Evolutionary conservation across 2,888 invertebrate species (phyloP).

Genomic region (Drosophila robusta): DNA sequence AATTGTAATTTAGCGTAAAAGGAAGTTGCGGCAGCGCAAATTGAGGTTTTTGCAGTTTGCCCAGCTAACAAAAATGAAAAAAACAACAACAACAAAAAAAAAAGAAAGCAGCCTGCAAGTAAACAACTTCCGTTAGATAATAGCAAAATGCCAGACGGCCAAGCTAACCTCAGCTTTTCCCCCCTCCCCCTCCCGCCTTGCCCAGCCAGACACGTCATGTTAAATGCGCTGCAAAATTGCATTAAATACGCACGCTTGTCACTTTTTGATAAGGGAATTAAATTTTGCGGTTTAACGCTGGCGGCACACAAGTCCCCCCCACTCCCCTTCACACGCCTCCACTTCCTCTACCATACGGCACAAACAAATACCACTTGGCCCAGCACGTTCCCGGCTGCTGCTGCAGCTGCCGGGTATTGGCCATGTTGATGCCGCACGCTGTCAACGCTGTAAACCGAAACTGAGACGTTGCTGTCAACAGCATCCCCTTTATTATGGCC

Average conservation of each 20-base stretch:
- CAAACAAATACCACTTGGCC: slow-evolving; percentile 8
- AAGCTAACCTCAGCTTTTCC: slow-evolving; percentile 29
- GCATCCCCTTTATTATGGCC: slow-evolving; percentile 37
- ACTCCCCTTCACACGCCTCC: not conserved
- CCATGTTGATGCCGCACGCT: slow-evolving; percentile 71
- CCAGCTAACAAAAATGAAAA: slow-evolving; percentile 11
- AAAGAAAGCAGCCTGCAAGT: slow-evolving; percentile 57
- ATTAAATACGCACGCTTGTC: slow-evolving; percentile 85
- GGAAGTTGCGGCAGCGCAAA: slow-evolving; percentile 74
- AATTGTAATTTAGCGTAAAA: slow-evolving; percentile 84
- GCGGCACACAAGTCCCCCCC: slow-evolving; percentile 51
- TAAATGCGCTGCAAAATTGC: slow-evolving; percentile 85
- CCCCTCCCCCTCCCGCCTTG: not conserved
- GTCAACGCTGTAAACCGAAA: slow-evolving; percentile 70
- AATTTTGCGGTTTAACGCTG: slow-evolving; percentile 84
- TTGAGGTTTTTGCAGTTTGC: slow-evolving; percentile 60
- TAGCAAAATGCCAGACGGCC: slow-evolving; percentile 63
- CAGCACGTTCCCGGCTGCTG: slow-evolving; percentile 4
- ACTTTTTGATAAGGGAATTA: slow-evolving; percentile 85
- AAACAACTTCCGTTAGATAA: slow-evolving; percentile 78
- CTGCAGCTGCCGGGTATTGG: slow-evolving; percentile 37
- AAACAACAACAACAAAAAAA: not conserved
- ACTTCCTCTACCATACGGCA: not conserved
- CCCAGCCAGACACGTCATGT: slow-evolving; percentile 68
- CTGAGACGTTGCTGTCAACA: slow-evolving; percentile 65